Conservation (phyloP, 2,113 vertebrate species). For the Centropus unirufus region DNA sequence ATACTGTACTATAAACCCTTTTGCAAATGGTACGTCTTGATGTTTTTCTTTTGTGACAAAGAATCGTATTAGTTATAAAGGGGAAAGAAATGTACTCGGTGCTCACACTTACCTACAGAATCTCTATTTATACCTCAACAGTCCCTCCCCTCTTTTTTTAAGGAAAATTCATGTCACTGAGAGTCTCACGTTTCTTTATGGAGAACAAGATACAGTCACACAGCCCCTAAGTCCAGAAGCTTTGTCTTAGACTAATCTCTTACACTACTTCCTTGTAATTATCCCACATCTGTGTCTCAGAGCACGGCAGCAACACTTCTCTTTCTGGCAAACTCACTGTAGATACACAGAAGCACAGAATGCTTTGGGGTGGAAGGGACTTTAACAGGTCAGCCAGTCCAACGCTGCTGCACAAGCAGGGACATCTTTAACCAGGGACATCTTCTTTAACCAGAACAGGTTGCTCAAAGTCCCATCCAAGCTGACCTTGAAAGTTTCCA, state of each 20-base stretch:
- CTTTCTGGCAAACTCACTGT: not conserved
- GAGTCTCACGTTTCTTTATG: not conserved
- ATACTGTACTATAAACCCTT: conserved; percentile 70
- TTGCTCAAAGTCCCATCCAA: too few species aligned
- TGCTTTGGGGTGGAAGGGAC: too few species aligned
- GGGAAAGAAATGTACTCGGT: not conserved
- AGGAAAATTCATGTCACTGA: not conserved
- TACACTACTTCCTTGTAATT: not conserved
- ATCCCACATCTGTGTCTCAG: not conserved
- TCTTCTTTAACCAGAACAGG: too few species aligned
- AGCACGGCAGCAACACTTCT: not conserved
- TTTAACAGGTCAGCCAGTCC: too few species aligned
- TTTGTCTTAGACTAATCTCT: not conserved
- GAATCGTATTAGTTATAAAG: not conserved
- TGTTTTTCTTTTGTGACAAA: conserved; percentile 68
- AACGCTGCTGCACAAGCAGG: too few species aligned
- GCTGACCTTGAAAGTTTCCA: too few species aligned
- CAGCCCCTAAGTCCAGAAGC: not conserved
- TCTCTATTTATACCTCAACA: not conserved
- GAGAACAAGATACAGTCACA: not conserved
- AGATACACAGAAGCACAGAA: not conserved
- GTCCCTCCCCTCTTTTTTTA: not conserved
- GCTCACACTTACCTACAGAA: not conserved
- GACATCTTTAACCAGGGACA: too few species aligned
- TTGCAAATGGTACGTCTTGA: conserved; percentile 14